These are phyloP conservation scores for Poeciliopsis turrubarensis DNA, from an alignment of 2,113 vertebrate species.

Conservation along the genomic window DNA sequence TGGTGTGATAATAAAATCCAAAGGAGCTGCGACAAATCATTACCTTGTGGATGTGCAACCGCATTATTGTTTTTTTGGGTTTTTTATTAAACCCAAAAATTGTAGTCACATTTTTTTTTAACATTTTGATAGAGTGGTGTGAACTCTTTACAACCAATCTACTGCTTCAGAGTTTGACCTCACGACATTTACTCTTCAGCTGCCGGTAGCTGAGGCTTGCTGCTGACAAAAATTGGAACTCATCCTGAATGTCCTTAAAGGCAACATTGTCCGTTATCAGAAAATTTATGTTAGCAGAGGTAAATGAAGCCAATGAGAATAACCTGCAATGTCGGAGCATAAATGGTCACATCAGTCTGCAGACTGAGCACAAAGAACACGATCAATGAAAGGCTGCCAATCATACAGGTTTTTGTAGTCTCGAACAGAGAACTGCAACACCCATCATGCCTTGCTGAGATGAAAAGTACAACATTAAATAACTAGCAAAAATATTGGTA, in stretches of 20 bases:
- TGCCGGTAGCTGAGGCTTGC: slow-evolving; percentile 57
- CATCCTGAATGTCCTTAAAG: slow-evolving; percentile 67
- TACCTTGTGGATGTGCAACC: not conserved
- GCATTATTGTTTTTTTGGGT: not conserved
- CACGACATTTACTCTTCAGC: slow-evolving; percentile 26
- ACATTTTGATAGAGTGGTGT: not conserved
- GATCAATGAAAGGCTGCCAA: slow-evolving; percentile 58
- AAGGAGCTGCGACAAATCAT: not conserved
- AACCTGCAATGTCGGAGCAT: slow-evolving; percentile 31
- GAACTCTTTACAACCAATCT: not conserved
- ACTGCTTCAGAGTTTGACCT: slow-evolving; percentile 25
- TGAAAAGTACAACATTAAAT: slow-evolving; percentile 31
- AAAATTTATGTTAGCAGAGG: slow-evolving; percentile 36
- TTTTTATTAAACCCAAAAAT: too few species aligned
- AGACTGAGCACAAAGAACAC: slow-evolving; percentile 34
- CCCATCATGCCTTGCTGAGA: slow-evolving; percentile 72
- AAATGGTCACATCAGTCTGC: slow-evolving; percentile 39
- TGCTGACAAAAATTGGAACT: slow-evolving; percentile 43
- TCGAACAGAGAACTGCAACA: slow-evolving; percentile 53
- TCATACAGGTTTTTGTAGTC: slow-evolving; percentile 70
- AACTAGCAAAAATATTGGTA: slow-evolving; percentile 16
- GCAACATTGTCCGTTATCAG: slow-evolving; percentile 47
- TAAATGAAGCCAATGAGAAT: slow-evolving; percentile 24
- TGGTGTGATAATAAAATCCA: not conserved
- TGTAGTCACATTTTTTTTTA: not conserved